Conservation (phyloP, 2,888 invertebrate genomes). For the Nemotelus nigrinus region DNA sequence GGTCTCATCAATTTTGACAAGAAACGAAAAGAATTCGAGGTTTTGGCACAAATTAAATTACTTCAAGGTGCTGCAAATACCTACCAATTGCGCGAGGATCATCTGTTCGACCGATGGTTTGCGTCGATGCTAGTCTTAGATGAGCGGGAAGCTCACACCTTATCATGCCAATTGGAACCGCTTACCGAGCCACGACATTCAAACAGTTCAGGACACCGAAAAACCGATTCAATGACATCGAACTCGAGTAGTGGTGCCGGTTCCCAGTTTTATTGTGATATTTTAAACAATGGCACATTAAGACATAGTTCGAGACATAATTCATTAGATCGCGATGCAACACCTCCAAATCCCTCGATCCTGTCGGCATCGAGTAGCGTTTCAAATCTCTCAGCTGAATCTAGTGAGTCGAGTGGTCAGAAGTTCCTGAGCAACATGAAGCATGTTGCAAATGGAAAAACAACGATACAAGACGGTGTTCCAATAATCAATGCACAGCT, state of each 20-base stretch:
- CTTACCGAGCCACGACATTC: slow-evolving; percentile 66
- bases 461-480: slow-evolving; percentile 52
- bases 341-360: slow-evolving; percentile 69
- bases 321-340: slow-evolving; percentile 80
- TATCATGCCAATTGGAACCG: slow-evolving; percentile 90
- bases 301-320: slow-evolving; percentile 75
- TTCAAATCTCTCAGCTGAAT: slow-evolving; percentile 79
- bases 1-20: too few relatives aligned
- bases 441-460: slow-evolving; percentile 63
- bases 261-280: slow-evolving; percentile 88
- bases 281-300: slow-evolving; percentile 65
- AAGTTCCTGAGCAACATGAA: slow-evolving; percentile 59
- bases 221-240: slow-evolving; percentile 90
- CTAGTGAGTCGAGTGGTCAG: slow-evolving; percentile 74
- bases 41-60: too few relatives aligned
- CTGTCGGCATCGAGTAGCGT: slow-evolving; percentile 65
- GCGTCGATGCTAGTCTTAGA: slow-evolving; percentile 89
- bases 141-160: slow-evolving; percentile 89
- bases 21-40: too few relatives aligned
- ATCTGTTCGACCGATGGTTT: too few relatives aligned
- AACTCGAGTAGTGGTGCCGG: slow-evolving; percentile 87
- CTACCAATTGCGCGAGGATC: too few relatives aligned
- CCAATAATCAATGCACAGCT: slow-evolving; percentile 64
- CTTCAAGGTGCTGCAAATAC: too few relatives aligned
- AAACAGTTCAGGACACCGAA: slow-evolving; percentile 73